These are phyloP conservation scores for Nothocercus julius DNA, from an alignment of 2,113 vertebrate species.

Conservation along the genomic window DNA sequence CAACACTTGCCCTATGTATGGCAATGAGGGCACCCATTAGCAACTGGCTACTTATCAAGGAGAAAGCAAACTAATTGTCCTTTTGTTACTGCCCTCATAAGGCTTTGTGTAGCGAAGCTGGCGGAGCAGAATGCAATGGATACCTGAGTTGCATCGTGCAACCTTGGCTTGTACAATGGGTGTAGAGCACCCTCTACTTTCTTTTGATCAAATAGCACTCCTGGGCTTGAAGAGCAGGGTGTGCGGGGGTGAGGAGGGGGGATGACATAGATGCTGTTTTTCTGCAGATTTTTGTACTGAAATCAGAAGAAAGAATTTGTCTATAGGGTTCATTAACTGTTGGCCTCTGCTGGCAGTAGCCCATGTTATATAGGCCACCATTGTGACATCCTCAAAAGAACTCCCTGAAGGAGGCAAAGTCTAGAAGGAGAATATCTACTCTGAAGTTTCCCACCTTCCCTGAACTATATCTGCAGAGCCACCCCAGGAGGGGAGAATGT, in stretches of 20 bases:
- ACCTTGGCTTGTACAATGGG: conserved; percentile 74
- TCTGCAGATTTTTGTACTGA: conserved; percentile 80
- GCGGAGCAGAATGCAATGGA: not conserved
- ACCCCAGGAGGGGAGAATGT: conserved; percentile 90
- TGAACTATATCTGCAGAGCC: conserved; percentile 89
- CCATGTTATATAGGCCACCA: conserved; percentile 93
- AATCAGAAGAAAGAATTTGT: conserved; percentile 88
- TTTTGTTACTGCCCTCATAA: not conserved
- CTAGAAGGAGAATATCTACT: conserved; percentile 87
- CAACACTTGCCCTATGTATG: not conserved
- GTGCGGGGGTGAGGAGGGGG: not conserved
- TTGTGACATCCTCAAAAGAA: conserved; percentile 93
- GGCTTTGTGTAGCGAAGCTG: conserved; percentile 4
- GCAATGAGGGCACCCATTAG: not conserved
- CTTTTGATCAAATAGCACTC: conserved; percentile 80
- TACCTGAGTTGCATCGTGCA: not conserved
- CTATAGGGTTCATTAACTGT: conserved; percentile 93
- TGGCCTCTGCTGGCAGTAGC: conserved; percentile 91
- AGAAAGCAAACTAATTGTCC: not conserved
- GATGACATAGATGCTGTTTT: conserved; percentile 61
- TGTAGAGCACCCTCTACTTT: conserved; percentile 93
- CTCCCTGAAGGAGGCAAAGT: conserved; percentile 87
- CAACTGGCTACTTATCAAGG: not conserved
- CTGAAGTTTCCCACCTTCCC: conserved; percentile 96
- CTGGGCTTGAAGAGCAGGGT: conserved; percentile 55